Conservation (phyloP, 2,113 vertebrate species). For the Rhinichthys klamathensis region DNA sequence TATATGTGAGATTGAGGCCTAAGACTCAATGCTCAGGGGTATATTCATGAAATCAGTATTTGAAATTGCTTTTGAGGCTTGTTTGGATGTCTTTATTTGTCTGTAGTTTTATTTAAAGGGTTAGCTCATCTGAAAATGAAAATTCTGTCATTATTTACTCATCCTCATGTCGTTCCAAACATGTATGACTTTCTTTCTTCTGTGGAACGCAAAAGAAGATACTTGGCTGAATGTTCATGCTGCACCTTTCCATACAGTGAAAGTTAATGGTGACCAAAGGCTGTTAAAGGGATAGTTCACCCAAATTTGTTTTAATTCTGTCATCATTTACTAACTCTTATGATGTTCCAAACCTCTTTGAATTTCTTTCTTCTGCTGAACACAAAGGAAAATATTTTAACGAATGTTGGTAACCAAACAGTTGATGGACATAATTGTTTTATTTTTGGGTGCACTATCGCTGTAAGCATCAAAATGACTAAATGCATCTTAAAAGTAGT, state of each 20-base stretch:
- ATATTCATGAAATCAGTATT: neutral
- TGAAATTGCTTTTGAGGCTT: neutral
- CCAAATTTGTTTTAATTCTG: too few relatives aligned
- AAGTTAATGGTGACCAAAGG: neutral
- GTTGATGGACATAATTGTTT: too few relatives aligned
- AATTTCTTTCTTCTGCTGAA: too few relatives aligned
- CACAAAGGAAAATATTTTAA: too few relatives aligned
- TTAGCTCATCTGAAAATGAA: neutral
- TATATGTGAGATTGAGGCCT: neutral
- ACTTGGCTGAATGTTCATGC: neutral
- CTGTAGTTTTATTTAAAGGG: neutral
- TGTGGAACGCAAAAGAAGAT: neutral
- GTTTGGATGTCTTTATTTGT: neutral
- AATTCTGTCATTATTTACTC: neutral
- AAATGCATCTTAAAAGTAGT: neutral
- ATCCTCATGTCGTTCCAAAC: neutral
- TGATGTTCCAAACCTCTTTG: too few relatives aligned
- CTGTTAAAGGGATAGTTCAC: too few relatives aligned
- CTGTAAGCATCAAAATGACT: neutral
- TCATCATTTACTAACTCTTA: too few relatives aligned
- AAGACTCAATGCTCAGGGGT: conserved; percentile 1
- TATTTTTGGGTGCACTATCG: too few relatives aligned
- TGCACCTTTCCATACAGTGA: neutral
- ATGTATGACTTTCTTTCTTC: neutral
- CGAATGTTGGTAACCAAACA: too few relatives aligned